phyloP scores from a whole-genome alignment of 2,113 vertebrate species.

The Mustela lutreola region DNA sequence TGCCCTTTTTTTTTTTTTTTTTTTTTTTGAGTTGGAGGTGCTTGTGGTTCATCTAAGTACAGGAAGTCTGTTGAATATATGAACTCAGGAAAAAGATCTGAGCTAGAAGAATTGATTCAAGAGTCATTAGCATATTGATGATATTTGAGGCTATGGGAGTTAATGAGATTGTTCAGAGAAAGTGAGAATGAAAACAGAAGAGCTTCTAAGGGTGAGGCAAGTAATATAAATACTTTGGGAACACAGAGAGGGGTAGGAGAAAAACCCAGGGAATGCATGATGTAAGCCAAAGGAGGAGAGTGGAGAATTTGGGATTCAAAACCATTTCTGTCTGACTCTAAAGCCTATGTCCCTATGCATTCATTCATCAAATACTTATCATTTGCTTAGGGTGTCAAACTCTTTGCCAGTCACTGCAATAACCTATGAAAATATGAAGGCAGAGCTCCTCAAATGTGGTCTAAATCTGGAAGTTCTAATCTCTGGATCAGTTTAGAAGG shows the following conservation, averaged over 20 bases:
- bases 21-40: background rate
- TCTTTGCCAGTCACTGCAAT: background rate
- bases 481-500: background rate
- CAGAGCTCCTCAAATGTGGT: background rate
- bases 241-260: background rate
- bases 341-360: background rate
- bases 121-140: background rate
- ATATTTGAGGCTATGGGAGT: background rate
- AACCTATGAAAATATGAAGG: background rate
- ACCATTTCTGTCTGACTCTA: background rate
- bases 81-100: background rate
- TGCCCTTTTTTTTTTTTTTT: no score
- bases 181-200: background rate
- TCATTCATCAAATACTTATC: background rate
- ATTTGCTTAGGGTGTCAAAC: background rate
- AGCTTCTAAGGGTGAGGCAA: background rate
- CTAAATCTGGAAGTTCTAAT: background rate
- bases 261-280: background rate
- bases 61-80: background rate
- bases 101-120: slow-evolving; percentile 15
- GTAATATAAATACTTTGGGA: background rate
- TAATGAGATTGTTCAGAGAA: background rate
- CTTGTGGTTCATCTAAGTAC: background rate
- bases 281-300: background rate
- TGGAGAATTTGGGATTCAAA: background rate